These are phyloP conservation scores for Bubalus kerabau DNA, from an alignment of 2,113 vertebrate genomes.

Conservation along the genomic window DNA sequence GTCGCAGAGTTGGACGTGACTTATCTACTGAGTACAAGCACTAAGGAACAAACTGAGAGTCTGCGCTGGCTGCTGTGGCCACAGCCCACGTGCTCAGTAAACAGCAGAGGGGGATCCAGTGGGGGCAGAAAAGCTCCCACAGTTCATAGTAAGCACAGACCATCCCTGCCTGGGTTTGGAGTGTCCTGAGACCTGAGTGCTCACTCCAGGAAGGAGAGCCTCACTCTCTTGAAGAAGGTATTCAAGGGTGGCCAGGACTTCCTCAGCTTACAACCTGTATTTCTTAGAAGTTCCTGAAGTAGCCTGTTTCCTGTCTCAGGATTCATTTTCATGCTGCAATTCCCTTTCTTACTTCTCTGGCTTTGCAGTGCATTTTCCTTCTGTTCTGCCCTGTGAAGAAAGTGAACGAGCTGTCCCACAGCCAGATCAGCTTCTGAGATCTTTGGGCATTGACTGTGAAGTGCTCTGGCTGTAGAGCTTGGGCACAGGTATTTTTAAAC, in stretches of 20 bases:
- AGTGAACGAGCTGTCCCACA: background rate
- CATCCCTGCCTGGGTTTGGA: background rate
- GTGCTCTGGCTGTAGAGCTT: background rate
- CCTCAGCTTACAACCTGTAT: background rate
- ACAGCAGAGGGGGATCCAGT: background rate
- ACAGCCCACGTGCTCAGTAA: background rate
- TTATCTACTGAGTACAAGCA: background rate
- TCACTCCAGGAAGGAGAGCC: background rate
- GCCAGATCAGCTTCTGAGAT: background rate
- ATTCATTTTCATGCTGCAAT: background rate
- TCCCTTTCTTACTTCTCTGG: background rate
- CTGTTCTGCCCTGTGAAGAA: background rate
- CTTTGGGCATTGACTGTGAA: background rate
- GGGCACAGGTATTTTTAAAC: constrained; percentile 22
- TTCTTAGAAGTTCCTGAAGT: background rate
- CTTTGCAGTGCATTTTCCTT: background rate
- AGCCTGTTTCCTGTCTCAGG: background rate
- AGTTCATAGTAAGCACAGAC: background rate
- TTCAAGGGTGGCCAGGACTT: background rate
- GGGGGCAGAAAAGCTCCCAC: background rate
- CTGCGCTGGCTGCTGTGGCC: background rate
- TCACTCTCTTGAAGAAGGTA: background rate
- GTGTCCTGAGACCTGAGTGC: background rate
- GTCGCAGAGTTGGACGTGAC: background rate
- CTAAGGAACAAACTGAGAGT: background rate